phyloP scores from a whole-genome alignment of 2,797 vertebrate species.

The Notolepis coatsorum region DNA sequence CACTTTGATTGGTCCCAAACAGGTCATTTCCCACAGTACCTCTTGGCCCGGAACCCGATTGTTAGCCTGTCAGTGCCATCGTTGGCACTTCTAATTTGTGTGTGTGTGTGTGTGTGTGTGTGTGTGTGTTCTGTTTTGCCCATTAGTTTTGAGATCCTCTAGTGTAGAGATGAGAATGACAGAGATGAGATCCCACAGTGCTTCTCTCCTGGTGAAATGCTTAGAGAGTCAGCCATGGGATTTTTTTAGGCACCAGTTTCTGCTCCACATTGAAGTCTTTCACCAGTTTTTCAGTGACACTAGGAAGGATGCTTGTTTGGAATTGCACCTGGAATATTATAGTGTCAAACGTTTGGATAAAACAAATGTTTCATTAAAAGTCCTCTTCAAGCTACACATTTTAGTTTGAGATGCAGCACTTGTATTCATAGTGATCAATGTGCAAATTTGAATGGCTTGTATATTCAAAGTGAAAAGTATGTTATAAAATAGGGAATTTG shows the following conservation, averaged over 20 bases:
- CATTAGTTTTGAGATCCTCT: conserved; percentile 55
- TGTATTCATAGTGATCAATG: too few relatives aligned
- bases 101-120: conserved; percentile 37
- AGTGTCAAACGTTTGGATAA: too few relatives aligned
- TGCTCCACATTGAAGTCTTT: conserved; percentile 35
- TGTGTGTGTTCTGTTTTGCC: conserved; percentile 56
- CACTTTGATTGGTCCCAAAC: conserved; percentile 66
- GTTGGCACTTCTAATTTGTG: conserved; percentile 38
- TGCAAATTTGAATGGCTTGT: too few relatives aligned
- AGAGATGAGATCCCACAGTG: too few relatives aligned
- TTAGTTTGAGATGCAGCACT: too few relatives aligned
- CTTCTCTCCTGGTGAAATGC: conserved; percentile 50
- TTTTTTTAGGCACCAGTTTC: conserved; percentile 19
- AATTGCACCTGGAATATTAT: not conserved
- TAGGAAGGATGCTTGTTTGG: conserved; percentile 8
- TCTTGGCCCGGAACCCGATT: conserved; percentile 45
- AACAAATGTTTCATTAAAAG: too few relatives aligned
- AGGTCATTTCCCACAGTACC: conserved; percentile 73
- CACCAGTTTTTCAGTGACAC: conserved; percentile 25
- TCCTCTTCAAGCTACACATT: too few relatives aligned
- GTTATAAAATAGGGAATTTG: too few relatives aligned
- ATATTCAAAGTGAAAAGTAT: too few relatives aligned
- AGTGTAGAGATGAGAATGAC: conserved; percentile 58
- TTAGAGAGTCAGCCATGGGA: conserved; percentile 43
- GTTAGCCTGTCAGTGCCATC: conserved; percentile 55